Evolutionary conservation across 2,113 vertebrate genomes (phyloP), one percentile per base, ranked within the genome.

Genomic region (Pollimyrus isidori): DNA sequence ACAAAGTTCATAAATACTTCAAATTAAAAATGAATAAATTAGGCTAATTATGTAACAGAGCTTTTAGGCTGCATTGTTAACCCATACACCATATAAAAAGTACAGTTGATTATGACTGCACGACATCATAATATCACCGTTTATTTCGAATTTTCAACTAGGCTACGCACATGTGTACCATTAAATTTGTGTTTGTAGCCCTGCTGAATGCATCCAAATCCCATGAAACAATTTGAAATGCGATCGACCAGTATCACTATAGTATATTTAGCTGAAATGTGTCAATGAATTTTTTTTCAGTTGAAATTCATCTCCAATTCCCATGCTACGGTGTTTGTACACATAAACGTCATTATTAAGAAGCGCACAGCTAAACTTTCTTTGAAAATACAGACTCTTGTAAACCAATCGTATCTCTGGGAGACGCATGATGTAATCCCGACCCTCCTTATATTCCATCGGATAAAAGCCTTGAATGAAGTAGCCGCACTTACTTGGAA

Each of bases 401-500:
- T 26, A 46, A 93, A 89, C 94, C 94, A 93, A 93, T 93, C 87
- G 65, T 50, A 42, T 90, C 39, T 15, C 65, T 21, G 7, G 48
- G 56, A 88, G 89, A 56, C 87, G 35, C 56, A 42, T 58, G 3
- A 56, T 45, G 30, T 88, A 84, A 62, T 9, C 45, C 35, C 48
- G 90, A 90, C 92, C 91, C 91, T 92, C 92, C 94, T 92, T 30
- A 73, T 88, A 76, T 88, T 53, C 39, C 9, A 13, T 1, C 10
- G 92, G 86, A 93, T 95, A 95, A 94, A 95, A 94, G 92, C 84
- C 42, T 50, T 17, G 49, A 39, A 48, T 26, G n/a, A 76, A 87
- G 45, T 26, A 23, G 39, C 17, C 15, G 35, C 49, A 21, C 39
- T 15, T 30, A 82, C 65, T 39, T 4, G 1, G 6, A 86, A 69